phyloP scores from a whole-genome alignment of 1,140 invertebrate species.

The Drosophila subpulchrella region DNA sequence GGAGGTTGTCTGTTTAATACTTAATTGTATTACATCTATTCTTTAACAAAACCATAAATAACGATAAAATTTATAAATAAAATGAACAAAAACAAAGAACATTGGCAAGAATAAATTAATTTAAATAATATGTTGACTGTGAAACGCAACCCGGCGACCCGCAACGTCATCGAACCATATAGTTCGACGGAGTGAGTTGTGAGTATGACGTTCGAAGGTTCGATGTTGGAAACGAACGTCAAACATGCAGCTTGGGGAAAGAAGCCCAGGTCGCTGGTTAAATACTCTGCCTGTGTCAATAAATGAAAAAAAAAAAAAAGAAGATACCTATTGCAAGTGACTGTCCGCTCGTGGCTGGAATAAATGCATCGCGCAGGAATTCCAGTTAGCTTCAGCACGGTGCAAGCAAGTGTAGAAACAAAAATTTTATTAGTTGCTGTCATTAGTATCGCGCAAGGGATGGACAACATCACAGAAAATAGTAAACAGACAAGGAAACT shows the following conservation, averaged over 20 bases:
- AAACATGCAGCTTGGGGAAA: conserved; percentile 3
- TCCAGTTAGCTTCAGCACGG: conserved; percentile 1
- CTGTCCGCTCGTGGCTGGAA: conserved; percentile 6
- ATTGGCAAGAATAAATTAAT: conserved; percentile 5
- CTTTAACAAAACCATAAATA: no score
- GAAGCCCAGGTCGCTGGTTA: conserved; percentile 4
- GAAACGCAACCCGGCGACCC: no score
- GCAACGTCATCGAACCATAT: conserved; percentile 10
- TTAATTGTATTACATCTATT: no score
- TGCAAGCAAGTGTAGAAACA: neutral
- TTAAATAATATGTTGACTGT: conserved; percentile 8
- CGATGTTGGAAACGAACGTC: conserved; percentile 3
- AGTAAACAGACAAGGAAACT: no score
- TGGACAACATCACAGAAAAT: no score
- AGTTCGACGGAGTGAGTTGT: conserved; percentile 3
- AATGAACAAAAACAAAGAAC: neutral
- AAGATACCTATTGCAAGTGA: conserved; percentile 8
- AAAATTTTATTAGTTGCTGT: neutral
- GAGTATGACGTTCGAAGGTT: neutral
- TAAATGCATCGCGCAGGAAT: conserved; percentile 10
- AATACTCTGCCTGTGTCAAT: neutral
- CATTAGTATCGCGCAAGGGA: conserved; percentile 1
- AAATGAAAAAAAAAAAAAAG: conserved; percentile 1
- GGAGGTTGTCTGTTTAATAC: no score
- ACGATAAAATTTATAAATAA: neutral